These are phyloP conservation scores for Choristoneura rosaceana DNA, from an alignment of 2,888 invertebrate species.

Conservation along the genomic window DNA sequence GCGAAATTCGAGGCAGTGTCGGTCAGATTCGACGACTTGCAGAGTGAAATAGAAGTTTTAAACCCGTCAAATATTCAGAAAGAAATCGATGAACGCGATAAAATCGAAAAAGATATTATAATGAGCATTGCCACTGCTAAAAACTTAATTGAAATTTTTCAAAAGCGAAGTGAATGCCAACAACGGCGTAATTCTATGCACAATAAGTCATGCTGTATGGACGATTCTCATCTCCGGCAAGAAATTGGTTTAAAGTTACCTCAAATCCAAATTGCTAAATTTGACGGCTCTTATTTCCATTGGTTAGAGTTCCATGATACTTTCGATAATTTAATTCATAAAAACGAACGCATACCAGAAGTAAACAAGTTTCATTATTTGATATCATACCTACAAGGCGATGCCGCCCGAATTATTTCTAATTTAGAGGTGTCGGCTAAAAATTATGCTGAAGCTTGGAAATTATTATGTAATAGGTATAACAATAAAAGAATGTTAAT, in stretches of 20 bases:
- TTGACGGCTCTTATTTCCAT: no score
- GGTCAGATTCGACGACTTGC: not conserved
- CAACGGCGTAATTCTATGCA: conserved; percentile 1
- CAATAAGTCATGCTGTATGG: not conserved
- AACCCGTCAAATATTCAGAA: not conserved
- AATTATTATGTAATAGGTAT: conserved; percentile 39
- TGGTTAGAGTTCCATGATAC: conserved; percentile 45
- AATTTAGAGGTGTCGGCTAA: conserved; percentile 41
- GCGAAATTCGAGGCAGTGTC: no score
- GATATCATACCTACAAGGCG: conserved; percentile 42
- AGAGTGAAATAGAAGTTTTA: conserved; percentile 30
- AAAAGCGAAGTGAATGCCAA: not conserved
- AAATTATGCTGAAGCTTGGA: conserved; percentile 44
- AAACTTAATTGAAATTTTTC: conserved; percentile 22
- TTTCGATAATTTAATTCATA: conserved; percentile 37
- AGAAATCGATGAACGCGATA: conserved; percentile 28
- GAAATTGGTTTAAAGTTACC: conserved; percentile 14
- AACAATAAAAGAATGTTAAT: conserved; percentile 44
- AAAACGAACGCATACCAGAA: conserved; percentile 29
- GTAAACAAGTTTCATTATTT: conserved; percentile 45
- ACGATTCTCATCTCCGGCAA: conserved; percentile 12
- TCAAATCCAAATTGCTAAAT: conserved; percentile 12
- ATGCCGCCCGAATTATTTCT: conserved; percentile 32
- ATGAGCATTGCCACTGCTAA: conserved; percentile 27
- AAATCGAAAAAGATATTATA: conserved; percentile 28